Base-by-base conservation (phyloP, 2,797 vertebrate species). In the Botia kubotai region DNA sequence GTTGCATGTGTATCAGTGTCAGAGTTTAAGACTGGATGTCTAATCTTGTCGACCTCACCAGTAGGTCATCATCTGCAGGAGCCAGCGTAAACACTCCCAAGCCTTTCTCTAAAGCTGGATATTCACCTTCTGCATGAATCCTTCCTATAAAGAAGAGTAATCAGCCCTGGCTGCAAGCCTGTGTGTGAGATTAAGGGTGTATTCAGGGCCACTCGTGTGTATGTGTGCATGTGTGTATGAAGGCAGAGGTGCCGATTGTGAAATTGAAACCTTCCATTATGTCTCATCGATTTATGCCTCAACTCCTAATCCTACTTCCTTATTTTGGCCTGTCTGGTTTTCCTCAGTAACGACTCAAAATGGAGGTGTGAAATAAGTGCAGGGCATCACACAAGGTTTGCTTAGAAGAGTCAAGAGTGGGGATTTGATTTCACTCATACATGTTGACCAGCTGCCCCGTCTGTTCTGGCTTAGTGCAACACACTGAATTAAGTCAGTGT, bases 231-330 rank as follows among this genome's bases (percentile, higher is more conserved):
- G 82, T 39, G 21, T 75, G 46, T 75, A 19, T 63, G 86, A 75
- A 83, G 86, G 90, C 82, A 53, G 77, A 74, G 75, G 82, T 72
- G 65, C 36, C 75, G 74, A 77, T 84, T 80, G 75, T 82, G 79
- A 83, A 86, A 87, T 84, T 84, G 74, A 86, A 83, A 75, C 50
- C 66, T 62, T 83, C 74, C 33, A 84, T 83, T 85, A 83, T 69
- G 81, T 77, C 81, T 76, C 84, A 88, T 86, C 77, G 84, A 86
- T 88, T 87, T 88, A 75, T 70, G 82, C 72, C 76, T 57, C 52
- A 69, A 62, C 82, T 82, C 78, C 71, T 81, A 83, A 84, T 86
- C 80, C 81, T 79, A 79, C 71, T 77, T 84, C 72, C 75, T 82
- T 81, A 82, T 82, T 84, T 71, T 77, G 63, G 75, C 29, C 68